phyloP scores from a whole-genome alignment of 2,113 vertebrate genomes.

The Passer montanus region DNA sequence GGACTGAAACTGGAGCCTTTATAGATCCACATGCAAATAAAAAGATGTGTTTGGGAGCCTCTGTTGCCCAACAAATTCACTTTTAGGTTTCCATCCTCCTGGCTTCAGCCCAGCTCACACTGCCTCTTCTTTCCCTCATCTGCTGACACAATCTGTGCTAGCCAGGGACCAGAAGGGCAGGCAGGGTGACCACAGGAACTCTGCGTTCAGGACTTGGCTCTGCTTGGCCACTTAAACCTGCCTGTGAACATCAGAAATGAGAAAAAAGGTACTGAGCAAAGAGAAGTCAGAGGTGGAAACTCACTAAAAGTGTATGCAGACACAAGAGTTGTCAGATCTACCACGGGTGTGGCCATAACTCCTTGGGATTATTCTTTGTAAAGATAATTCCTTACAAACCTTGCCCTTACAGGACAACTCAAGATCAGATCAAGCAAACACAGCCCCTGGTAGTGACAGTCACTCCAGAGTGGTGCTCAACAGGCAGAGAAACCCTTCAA shows the following conservation, averaged over 20 bases:
- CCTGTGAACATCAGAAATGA: not conserved
- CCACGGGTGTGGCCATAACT: accelerated
- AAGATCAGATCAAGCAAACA: not conserved
- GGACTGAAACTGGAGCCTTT: not conserved
- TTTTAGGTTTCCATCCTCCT: not conserved
- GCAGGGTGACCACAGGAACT: not conserved
- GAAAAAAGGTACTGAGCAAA: not conserved
- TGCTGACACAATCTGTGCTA: not conserved
- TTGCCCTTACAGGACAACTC: not conserved
- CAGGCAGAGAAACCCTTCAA: not conserved
- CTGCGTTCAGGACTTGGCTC: not conserved
- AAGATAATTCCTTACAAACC: not conserved
- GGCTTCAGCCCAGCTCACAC: not conserved
- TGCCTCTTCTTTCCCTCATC: not conserved
- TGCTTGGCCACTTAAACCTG: not conserved
- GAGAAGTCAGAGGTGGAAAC: not conserved
- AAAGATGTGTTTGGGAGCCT: not conserved
- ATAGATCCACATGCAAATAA: not conserved
- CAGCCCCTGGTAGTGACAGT: not conserved
- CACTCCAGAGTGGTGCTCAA: not conserved
- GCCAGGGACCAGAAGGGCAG: not conserved
- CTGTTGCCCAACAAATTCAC: not conserved
- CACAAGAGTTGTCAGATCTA: not conserved
- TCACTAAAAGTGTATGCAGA: no score
- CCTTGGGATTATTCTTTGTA: not conserved